Percentiles rank a stretch among this genome's conserved stretches.
Evolutionary conservation across 2,888 invertebrate genomes (phyloP).

Genomic region (Caenorhabditis wallacei): DNA sequence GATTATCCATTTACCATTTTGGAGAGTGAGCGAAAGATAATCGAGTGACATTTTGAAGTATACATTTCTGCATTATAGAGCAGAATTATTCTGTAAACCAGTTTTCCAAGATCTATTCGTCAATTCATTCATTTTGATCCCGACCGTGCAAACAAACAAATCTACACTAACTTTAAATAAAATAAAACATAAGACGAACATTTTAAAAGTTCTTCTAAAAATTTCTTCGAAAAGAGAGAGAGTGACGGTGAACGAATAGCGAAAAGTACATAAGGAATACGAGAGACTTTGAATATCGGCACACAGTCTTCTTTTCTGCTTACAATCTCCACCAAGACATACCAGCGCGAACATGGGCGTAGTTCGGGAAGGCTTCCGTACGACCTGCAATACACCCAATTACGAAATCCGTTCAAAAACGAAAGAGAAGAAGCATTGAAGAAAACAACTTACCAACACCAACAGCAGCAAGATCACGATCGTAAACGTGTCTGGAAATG

Average conservation of each 20-base stretch:
- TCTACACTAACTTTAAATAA: conserved; percentile 56
- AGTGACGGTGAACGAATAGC: conserved; percentile 50
- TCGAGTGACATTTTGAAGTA: background rate
- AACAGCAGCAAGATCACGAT: conserved; percentile 80
- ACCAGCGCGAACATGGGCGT: conserved; percentile 77
- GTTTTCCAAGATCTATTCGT: conserved; percentile 17
- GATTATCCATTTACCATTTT: background rate
- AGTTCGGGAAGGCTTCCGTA: conserved; percentile 81
- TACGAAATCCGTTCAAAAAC: background rate
- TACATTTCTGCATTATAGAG: background rate
- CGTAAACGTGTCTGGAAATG: conserved; percentile 81
- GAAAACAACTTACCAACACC: conserved; percentile 75
- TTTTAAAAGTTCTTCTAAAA: conserved; percentile 35
- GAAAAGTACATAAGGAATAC: conserved; percentile 52
- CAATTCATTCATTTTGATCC: conserved; percentile 61
- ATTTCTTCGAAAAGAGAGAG: conserved; percentile 41
- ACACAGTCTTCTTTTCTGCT: conserved; percentile 27
- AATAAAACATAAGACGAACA: conserved; percentile 42
- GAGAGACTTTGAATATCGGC: conserved; percentile 14
- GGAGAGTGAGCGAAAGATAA: background rate
- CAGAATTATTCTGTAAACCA: background rate
- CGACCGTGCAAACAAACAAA: conserved; percentile 50
- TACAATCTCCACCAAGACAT: conserved; percentile 83
- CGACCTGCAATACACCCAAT: conserved; percentile 66
- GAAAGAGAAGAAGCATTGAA: background rate